Conservation (phyloP, 1,140 invertebrate species). For the Proctacanthus coquilletti region DNA sequence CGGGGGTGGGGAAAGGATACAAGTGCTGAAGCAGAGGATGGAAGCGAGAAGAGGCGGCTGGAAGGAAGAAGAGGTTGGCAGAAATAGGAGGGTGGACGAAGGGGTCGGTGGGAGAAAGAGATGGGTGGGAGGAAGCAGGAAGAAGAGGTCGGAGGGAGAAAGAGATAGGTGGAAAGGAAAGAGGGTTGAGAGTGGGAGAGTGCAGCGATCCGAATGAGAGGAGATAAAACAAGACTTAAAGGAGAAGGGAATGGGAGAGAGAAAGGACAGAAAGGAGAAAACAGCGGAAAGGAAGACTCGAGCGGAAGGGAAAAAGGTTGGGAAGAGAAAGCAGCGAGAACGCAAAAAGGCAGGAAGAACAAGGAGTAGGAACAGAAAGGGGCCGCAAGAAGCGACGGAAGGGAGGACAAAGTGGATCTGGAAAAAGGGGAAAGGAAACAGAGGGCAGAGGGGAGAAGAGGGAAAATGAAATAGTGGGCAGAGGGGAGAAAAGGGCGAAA, state of each 20-base stretch:
- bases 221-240: conserved; percentile 1
- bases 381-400: too few relatives aligned
- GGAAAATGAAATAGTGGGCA: too few relatives aligned
- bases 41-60: too few relatives aligned
- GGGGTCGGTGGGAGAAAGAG: background rate
- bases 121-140: background rate
- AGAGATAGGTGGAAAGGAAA: background rate
- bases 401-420: too few relatives aligned
- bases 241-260: background rate
- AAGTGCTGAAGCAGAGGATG: too few relatives aligned
- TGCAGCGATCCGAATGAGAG: too few relatives aligned
- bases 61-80: too few relatives aligned
- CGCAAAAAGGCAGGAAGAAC: background rate
- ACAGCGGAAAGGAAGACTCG: background rate
- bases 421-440: too few relatives aligned
- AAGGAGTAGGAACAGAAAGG: conserved; percentile 10
- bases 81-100: background rate
- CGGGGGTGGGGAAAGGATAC: too few relatives aligned
- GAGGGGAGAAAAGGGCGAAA: too few relatives aligned
- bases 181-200: conserved; percentile 3
- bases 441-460: too few relatives aligned
- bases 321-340: background rate
- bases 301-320: background rate
- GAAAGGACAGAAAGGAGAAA: background rate
- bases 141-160: background rate